Evolutionary conservation across 2,888 invertebrate genomes (phyloP), one percentile per base, ranked within the genome.

Genomic region (Eupithecia dodoneata): DNA sequence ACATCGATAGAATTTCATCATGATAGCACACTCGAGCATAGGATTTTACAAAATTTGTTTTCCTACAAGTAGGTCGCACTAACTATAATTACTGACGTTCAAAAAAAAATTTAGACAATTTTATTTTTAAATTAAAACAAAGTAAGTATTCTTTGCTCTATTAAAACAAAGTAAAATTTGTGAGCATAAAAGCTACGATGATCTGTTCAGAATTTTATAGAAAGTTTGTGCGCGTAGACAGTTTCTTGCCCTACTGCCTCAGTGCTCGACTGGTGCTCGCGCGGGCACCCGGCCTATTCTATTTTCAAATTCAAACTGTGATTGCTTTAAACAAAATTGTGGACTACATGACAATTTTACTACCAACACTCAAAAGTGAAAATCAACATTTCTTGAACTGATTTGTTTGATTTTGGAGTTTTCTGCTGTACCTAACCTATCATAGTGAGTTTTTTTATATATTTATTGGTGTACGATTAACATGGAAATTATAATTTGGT

Each of bases 231-330:
- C 73, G 67, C 52, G 72, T 73, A 41, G 72, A 71, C 71, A 73
- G 69, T 73, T 73, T 70, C 74, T 83, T 78, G 81, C 77, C 77
- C 81, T 79, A 81, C 83, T 84, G 83, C 77, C 87, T 85, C 92
- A 93, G 93, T 93, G 90, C 89, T 90, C 81, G 83, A 87, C 85
- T 88, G 89, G 88, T 92, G 90, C 88, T 92, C 91, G 88, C 84
- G 90, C 88, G 91, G 91, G 89, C 90, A 87, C 89, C 87, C 83
- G 83, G 76, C 77, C 84, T 85, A 83, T 73, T 66, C 55, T 70
- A 41, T 42, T 52, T 47, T 45, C 59, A 42, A 44, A 18, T 44
- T 45, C 9, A 18, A 67, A 42, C 41, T 66, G 75, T 66, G 73
- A 63, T 67, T n/a, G n/a, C 45, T 42, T n/a, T 45, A 0, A 59